phyloP scores from a whole-genome alignment of 2,113 vertebrate species.

The Delphinapterus leucas region DNA sequence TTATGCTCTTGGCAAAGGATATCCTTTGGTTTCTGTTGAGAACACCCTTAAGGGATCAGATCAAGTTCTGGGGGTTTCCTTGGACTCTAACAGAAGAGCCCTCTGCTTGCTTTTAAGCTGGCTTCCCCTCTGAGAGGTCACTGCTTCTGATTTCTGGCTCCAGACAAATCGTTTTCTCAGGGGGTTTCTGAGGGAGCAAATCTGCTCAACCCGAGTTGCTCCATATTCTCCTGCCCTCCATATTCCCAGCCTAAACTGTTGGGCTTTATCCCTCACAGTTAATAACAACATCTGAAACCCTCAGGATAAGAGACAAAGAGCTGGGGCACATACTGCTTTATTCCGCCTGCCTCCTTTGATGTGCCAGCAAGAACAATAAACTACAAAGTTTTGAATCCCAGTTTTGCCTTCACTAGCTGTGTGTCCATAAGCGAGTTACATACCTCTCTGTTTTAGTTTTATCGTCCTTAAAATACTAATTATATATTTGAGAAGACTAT shows the following conservation, averaged over 20 bases:
- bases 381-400: not conserved
- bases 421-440: not conserved
- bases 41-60: not conserved
- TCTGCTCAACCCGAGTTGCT: not conserved
- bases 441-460: not conserved
- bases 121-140: not conserved
- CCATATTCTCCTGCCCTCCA: not conserved
- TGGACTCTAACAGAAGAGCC: not conserved
- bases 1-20: not conserved
- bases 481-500: not conserved
- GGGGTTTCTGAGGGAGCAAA: not conserved
- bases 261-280: not conserved
- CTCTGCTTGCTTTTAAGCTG: not conserved
- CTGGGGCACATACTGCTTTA: not conserved
- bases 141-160: constrained; percentile 10
- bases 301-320: not conserved
- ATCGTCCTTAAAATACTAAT: not conserved
- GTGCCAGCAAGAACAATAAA: not conserved
- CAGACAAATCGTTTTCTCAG: not conserved
- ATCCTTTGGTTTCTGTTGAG: constrained; percentile 4
- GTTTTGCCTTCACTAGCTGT: not conserved
- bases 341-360: not conserved
- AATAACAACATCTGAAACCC: not conserved
- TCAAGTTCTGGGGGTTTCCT: not conserved
- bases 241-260: not conserved